A percentile compares a stretch with the other conserved stretches of the same genome.
Evolutionary conservation across 2,113 vertebrate species (phyloP).

Genomic region (Notothenia coriiceps): DNA sequence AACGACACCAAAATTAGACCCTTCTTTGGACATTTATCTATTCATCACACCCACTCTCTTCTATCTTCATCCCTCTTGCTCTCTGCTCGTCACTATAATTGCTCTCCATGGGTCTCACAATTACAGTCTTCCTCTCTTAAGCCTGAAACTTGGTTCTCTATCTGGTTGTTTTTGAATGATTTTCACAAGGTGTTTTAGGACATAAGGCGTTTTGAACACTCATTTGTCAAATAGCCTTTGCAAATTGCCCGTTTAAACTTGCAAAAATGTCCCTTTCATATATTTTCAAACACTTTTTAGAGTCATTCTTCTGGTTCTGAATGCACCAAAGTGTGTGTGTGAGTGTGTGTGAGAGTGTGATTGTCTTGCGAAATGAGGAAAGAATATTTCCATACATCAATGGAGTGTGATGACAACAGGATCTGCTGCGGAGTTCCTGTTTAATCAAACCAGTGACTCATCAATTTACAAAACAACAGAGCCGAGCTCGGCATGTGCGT

Average conservation of each 20-base stretch:
- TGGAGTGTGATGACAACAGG: conserved; percentile 14
- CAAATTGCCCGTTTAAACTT: background rate
- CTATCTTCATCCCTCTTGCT: conserved; percentile 30
- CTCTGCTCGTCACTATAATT: conserved; percentile 3
- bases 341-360: background rate
- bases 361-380: conserved; percentile 14
- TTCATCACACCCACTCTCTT: conserved; percentile 30
- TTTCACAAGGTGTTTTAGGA: background rate
- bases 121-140: conserved; percentile 1
- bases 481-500: conserved; percentile 12
- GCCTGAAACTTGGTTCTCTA: conserved; percentile 1
- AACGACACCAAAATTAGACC: conserved; percentile 19
- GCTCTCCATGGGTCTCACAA: conserved; percentile 21
- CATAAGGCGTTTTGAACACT: background rate
- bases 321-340: background rate
- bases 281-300: background rate
- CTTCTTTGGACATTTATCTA: conserved; percentile 36
- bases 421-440: conserved; percentile 5
- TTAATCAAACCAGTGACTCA: conserved; percentile 57
- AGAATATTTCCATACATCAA: conserved; percentile 19
- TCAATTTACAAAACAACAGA: conserved; percentile 23
- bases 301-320: background rate
- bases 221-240: background rate
- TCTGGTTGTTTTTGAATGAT: background rate
- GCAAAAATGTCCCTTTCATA: background rate